Evolutionary conservation across 2,888 invertebrate genomes (phyloP).

Genomic region (Drosophila anceps): DNA sequence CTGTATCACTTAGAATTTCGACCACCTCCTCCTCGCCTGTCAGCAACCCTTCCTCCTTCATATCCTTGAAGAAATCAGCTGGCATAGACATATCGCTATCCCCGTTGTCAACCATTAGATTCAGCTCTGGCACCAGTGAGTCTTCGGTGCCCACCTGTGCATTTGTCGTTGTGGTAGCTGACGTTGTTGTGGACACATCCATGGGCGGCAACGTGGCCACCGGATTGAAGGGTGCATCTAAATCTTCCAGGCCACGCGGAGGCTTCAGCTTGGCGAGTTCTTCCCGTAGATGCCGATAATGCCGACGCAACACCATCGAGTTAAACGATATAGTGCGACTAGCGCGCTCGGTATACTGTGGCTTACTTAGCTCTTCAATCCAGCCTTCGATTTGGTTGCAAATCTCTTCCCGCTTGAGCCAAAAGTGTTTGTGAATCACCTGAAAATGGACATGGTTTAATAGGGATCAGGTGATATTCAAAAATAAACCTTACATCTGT

Average conservation of each 20-base stretch:
- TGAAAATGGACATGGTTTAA: slow-evolving; percentile 75
- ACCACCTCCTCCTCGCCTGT: slow-evolving; percentile 64
- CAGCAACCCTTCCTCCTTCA: slow-evolving; percentile 55
- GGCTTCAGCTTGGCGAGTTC: slow-evolving; percentile 93
- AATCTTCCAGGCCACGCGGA: slow-evolving; percentile 91
- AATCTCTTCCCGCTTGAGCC: slow-evolving; percentile 96
- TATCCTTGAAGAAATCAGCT: slow-evolving; percentile 55
- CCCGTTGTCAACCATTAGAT: slow-evolving; percentile 57
- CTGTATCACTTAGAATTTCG: slow-evolving; percentile 71
- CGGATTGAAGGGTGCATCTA: slow-evolving; percentile 87
- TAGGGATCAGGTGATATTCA: background rate
- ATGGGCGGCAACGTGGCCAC: slow-evolving; percentile 80
- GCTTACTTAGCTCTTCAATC: slow-evolving; percentile 94
- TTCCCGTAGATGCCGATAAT: slow-evolving; percentile 93
- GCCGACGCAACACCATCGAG: slow-evolving; percentile 91
- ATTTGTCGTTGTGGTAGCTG: slow-evolving; percentile 43
- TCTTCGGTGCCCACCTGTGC: slow-evolving; percentile 58
- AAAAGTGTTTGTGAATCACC: slow-evolving; percentile 97
- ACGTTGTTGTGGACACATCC: slow-evolving; percentile 70
- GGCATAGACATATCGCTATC: slow-evolving; percentile 57
- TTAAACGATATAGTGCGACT: slow-evolving; percentile 92
- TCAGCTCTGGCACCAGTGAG: slow-evolving; percentile 60
- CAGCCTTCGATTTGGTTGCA: slow-evolving; percentile 95
- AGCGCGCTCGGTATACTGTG: slow-evolving; percentile 90
- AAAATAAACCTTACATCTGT: slow-evolving; percentile 89